phyloP scores from a whole-genome alignment of 2,888 invertebrate species.

The Xanthorhoe spadicearia region DNA sequence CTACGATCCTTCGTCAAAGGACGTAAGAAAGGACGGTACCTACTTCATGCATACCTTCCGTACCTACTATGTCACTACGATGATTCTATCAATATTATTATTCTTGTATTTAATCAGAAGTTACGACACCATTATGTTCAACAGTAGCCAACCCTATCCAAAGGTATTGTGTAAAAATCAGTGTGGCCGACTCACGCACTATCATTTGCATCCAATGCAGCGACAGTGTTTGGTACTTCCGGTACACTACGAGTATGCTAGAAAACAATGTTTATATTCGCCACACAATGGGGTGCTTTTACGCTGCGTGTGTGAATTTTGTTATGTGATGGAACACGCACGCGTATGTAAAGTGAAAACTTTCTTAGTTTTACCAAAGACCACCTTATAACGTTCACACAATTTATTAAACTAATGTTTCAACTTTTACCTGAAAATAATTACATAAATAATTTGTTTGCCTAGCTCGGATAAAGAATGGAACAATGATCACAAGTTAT shows the following conservation, averaged over 20 bases:
- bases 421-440: slow-evolving; percentile 1
- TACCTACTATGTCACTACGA: no score
- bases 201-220: slow-evolving; percentile 49
- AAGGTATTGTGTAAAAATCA: slow-evolving; percentile 36
- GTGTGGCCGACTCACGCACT: slow-evolving; percentile 32
- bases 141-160: slow-evolving; percentile 31
- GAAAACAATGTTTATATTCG: slow-evolving; percentile 36
- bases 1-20: no score
- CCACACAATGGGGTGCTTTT: slow-evolving; percentile 33
- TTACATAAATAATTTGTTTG: neutral
- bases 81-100: no score
- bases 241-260: slow-evolving; percentile 26
- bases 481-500: neutral
- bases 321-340: slow-evolving; percentile 11
- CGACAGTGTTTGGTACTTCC: slow-evolving; percentile 37
- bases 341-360: slow-evolving; percentile 27
- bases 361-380: slow-evolving; percentile 2
- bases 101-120: neutral
- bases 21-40: no score
- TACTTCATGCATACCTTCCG: no score
- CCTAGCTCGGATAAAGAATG: neutral
- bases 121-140: neutral
- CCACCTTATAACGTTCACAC: slow-evolving; percentile 21
- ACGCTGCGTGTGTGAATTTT: slow-evolving; percentile 31
- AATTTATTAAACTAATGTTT: neutral